Percentiles rank a stretch among this genome's conserved stretches.
Conservation (phyloP, 2,888 invertebrate genomes). For the Disparrhopalites patrizii region DNA sequence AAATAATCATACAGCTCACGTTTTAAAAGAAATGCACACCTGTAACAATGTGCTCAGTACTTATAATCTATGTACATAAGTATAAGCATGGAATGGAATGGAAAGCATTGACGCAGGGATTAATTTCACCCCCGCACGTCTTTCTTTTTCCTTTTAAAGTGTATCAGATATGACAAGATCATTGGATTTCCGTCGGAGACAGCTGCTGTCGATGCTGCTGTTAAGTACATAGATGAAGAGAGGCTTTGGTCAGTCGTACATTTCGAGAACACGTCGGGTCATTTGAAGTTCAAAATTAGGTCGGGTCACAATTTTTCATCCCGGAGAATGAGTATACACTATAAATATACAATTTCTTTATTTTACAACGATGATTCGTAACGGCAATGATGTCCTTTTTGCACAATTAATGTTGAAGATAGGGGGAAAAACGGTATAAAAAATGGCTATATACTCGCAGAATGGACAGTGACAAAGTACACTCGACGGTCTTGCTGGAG, state of each 20-base stretch:
- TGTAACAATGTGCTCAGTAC: too few relatives aligned
- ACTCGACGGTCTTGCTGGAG: slow-evolving; percentile 52
- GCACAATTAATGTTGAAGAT: too few relatives aligned
- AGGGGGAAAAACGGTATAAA: too few relatives aligned
- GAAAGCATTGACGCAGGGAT: too few relatives aligned
- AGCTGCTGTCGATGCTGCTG: slow-evolving; percentile 59
- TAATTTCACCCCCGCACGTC: too few relatives aligned
- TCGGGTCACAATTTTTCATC: too few relatives aligned
- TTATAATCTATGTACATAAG: too few relatives aligned
- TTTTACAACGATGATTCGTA: background rate
- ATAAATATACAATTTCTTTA: slow-evolving; percentile 15
- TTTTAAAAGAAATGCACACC: too few relatives aligned
- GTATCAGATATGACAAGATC: slow-evolving; percentile 54
- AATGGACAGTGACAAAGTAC: slow-evolving; percentile 54
- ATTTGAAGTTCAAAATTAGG: slow-evolving; percentile 62
- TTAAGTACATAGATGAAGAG: slow-evolving; percentile 58
- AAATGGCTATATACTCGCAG: slow-evolving; percentile 43
- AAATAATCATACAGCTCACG: too few relatives aligned
- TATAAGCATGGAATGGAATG: too few relatives aligned
- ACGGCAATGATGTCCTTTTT: background rate
- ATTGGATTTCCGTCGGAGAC: slow-evolving; percentile 53
- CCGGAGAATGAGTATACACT: too few relatives aligned
- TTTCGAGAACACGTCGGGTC: slow-evolving; percentile 53
- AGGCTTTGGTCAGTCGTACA: slow-evolving; percentile 67
- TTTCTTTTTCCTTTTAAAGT: too few relatives aligned